phyloP scores from a whole-genome alignment of 2,797 vertebrate species.

The Falco naumanni region DNA sequence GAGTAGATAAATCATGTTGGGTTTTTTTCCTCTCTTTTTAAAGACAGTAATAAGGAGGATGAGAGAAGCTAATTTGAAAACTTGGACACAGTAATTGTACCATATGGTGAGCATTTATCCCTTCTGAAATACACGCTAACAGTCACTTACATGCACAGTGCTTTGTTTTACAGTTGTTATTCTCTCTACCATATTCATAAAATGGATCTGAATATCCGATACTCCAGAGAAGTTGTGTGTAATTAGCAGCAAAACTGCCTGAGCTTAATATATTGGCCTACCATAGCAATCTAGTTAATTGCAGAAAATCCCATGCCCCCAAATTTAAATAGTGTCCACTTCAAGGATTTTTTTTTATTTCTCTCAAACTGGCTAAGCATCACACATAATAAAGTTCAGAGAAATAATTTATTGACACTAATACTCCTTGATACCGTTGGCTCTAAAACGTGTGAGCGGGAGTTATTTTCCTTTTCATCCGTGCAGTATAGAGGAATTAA shows the following conservation, averaged over 20 bases:
- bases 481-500: not conserved
- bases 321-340: slow-evolving; percentile 74
- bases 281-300: slow-evolving; percentile 72
- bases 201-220: slow-evolving; percentile 82
- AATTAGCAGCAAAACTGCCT: slow-evolving; percentile 81
- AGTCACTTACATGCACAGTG: slow-evolving; percentile 93
- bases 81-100: slow-evolving; percentile 90
- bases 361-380: slow-evolving; percentile 32
- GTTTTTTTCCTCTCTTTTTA: slow-evolving; percentile 83
- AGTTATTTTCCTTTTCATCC: not conserved
- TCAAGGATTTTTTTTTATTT: slow-evolving; percentile 53
- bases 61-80: slow-evolving; percentile 91
- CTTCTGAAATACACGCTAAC: slow-evolving; percentile 93
- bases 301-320: slow-evolving; percentile 65
- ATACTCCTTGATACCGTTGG: not conserved
- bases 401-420: slow-evolving; percentile 28
- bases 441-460: not conserved
- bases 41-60: slow-evolving; percentile 93
- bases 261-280: slow-evolving; percentile 75
- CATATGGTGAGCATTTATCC: slow-evolving; percentile 98
- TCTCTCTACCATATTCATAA: slow-evolving; percentile 84
- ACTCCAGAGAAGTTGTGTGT: slow-evolving; percentile 81
- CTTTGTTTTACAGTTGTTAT: slow-evolving; percentile 89
- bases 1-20: slow-evolving; percentile 84
- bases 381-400: slow-evolving; percentile 38